Evolutionary conservation across 2,888 invertebrate species (phyloP).

Genomic region (Tenthredo notha): DNA sequence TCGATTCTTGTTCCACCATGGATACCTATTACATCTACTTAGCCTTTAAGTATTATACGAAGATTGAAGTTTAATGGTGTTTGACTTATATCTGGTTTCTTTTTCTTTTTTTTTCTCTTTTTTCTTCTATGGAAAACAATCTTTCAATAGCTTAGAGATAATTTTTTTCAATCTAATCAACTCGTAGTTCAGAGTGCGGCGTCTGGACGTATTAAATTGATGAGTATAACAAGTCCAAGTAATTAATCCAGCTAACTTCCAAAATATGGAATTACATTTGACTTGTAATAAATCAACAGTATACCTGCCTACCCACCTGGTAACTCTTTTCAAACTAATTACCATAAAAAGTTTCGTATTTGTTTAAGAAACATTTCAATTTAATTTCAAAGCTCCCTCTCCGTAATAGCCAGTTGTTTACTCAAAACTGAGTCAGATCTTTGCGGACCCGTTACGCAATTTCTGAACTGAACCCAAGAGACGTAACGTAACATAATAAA

Average conservation of each 20-base stretch:
- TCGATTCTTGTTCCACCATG: not conserved
- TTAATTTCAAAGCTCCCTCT: conserved; percentile 27
- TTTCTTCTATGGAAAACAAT: not conserved
- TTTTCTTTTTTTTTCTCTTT: not conserved
- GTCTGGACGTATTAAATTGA: conserved; percentile 44
- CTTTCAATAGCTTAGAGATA: not conserved
- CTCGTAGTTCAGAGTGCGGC: not conserved
- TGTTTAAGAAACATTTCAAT: conserved; percentile 33
- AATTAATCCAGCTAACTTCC: conserved; percentile 32
- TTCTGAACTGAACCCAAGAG: conserved; percentile 14
- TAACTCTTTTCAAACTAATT: conserved; percentile 38
- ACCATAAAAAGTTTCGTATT: conserved; percentile 41
- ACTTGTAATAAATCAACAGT: conserved; percentile 43
- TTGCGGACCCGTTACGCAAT: conserved; percentile 29
- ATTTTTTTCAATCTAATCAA: conserved; percentile 21
- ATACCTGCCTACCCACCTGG: conserved; percentile 12
- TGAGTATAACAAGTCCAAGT: conserved; percentile 4
- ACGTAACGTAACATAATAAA: conserved; percentile 23
- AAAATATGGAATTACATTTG: conserved; percentile 43
- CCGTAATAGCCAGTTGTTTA: conserved; percentile 37
- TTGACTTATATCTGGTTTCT: not conserved
- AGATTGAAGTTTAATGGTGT: not conserved
- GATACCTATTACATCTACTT: not conserved
- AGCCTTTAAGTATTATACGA: not conserved
- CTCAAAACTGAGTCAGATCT: conserved; percentile 38